Conservation (phyloP, 2,888 invertebrate genomes). For the Carabus problematicus region DNA sequence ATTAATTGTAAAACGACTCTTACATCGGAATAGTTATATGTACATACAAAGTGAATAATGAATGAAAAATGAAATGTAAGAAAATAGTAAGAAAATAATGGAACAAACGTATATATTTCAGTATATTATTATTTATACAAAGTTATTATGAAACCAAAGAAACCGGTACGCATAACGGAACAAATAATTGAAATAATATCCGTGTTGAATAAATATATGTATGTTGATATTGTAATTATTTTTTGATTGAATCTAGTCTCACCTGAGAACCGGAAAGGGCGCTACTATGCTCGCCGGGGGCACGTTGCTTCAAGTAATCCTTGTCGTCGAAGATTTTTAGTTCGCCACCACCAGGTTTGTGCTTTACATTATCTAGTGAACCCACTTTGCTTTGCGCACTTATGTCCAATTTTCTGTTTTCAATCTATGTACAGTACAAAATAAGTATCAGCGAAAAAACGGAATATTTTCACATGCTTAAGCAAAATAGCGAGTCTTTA, state of each 20-base stretch:
- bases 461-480: conserved; percentile 14
- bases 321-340: conserved; percentile 94
- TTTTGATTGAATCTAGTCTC: conserved; percentile 49
- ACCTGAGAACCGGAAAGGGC: conserved; percentile 66
- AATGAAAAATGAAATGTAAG: no score
- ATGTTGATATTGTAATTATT: no score
- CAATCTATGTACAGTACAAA: conserved; percentile 67
- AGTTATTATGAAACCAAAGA: no score
- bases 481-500: conserved; percentile 9
- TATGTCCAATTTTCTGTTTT: conserved; percentile 89
- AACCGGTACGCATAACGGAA: no score
- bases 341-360: conserved; percentile 92
- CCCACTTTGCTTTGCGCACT: conserved; percentile 93
- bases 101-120: no score
- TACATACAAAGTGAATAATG: no score
- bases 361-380: conserved; percentile 88
- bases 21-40: no score
- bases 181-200: no score
- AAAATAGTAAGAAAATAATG: no score
- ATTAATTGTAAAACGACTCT: no score
- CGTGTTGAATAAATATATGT: no score
- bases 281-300: conserved; percentile 63
- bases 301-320: conserved; percentile 83
- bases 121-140: no score
- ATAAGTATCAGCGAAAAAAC: conserved; percentile 23